These are phyloP conservation scores for Apamea monoglypha DNA, from an alignment of 2,888 invertebrate species.

Conservation along the genomic window DNA sequence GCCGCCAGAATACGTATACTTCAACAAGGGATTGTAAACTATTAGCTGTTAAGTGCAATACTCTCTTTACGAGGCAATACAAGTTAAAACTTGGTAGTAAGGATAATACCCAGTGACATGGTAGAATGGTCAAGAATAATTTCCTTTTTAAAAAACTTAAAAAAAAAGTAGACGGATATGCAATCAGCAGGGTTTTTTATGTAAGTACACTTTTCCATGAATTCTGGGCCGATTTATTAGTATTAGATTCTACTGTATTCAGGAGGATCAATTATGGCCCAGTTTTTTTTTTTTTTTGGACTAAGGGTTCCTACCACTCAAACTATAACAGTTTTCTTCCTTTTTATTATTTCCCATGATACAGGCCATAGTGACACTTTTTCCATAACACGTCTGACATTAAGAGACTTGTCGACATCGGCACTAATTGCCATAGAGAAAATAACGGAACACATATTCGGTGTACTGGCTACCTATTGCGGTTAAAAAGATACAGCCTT, in stretches of 20 bases:
- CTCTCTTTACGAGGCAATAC: constrained; percentile 17
- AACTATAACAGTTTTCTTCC: too few species aligned
- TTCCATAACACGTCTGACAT: too few species aligned
- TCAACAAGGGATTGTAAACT: constrained; percentile 96
- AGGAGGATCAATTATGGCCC: too few species aligned
- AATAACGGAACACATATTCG: background rate
- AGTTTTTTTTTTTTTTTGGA: too few species aligned
- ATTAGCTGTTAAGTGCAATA: constrained; percentile 34
- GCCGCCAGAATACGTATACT: constrained; percentile 94
- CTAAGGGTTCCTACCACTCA: too few species aligned
- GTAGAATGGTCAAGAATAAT: constrained; percentile 32
- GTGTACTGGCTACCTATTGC: background rate
- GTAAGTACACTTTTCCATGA: too few species aligned
- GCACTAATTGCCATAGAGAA: background rate
- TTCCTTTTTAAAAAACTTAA: background rate
- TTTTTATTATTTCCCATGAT: too few species aligned
- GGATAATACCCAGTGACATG: constrained; percentile 1
- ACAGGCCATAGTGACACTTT: too few species aligned
- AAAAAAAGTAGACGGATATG: too few species aligned
- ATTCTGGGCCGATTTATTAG: background rate
- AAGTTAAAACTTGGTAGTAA: constrained; percentile 2
- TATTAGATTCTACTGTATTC: background rate
- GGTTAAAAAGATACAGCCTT: background rate
- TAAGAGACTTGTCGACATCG: background rate
- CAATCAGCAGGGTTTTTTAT: too few species aligned